phyloP scores from a whole-genome alignment of 1,140 invertebrate genomes.

The Diprion similis region DNA sequence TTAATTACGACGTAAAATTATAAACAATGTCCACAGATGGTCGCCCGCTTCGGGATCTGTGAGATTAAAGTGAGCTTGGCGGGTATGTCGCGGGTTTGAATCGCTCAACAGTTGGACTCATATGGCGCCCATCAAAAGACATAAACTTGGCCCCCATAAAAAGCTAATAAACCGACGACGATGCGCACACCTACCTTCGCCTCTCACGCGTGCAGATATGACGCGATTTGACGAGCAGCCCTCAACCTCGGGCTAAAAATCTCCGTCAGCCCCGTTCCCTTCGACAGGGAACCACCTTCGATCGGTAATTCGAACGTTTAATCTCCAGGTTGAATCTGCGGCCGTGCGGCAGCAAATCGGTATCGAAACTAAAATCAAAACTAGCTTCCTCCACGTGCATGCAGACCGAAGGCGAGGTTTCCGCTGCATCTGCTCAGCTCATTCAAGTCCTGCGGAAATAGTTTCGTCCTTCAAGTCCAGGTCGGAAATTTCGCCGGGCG shows the following conservation, averaged over 20 bases:
- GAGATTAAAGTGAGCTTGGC: constrained; percentile 25
- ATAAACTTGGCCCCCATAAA: constrained; percentile 42
- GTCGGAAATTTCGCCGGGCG: neutral
- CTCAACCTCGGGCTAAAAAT: neutral
- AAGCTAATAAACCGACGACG: constrained; percentile 32
- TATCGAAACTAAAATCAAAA: constrained; percentile 3
- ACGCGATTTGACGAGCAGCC: neutral
- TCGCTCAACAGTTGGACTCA: constrained; percentile 49
- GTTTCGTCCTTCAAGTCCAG: neutral
- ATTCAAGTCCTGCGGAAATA: neutral
- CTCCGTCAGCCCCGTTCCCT: too few relatives aligned
- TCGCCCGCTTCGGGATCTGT: constrained; percentile 27
- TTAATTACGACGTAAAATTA: constrained; percentile 52
- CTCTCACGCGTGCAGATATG: neutral
- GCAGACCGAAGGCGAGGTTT: neutral
- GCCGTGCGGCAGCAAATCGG: neutral
- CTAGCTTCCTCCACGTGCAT: neutral
- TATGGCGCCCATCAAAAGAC: constrained; percentile 42
- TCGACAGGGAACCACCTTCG: neutral
- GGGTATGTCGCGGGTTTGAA: constrained; percentile 32
- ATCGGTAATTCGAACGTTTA: neutral
- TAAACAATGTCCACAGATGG: constrained; percentile 45
- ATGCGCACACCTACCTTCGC: neutral
- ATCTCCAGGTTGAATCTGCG: neutral
- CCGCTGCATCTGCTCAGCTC: neutral